phyloP scores from a whole-genome alignment of 1,140 invertebrate species.

The Radopholus similis region DNA sequence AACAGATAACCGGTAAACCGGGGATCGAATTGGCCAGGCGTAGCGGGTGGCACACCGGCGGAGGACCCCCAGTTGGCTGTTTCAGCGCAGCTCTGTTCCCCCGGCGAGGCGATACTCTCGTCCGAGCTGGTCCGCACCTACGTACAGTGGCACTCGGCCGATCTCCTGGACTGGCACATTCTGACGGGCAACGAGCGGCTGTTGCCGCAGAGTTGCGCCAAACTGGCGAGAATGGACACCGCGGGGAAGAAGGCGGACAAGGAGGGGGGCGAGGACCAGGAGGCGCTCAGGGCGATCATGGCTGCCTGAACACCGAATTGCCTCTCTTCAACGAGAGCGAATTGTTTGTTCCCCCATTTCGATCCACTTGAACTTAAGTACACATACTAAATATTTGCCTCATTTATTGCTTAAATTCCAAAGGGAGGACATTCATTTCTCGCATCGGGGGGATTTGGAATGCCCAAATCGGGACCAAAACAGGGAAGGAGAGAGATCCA shows the following conservation, averaged over 20 bases:
- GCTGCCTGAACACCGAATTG: constrained; percentile 1
- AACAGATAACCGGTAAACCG: constrained; percentile 37
- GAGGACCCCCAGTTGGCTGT: constrained; percentile 5
- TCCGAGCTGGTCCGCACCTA: constrained; percentile 46
- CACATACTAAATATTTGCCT: neutral
- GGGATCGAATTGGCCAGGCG: neutral
- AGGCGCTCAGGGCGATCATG: constrained; percentile 13
- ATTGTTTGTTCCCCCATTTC: neutral
- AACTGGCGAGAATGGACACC: constrained; percentile 6
- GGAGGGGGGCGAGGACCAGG: too few relatives aligned
- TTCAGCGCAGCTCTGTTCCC: constrained; percentile 34
- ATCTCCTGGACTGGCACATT: constrained; percentile 57
- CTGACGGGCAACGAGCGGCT: constrained; percentile 45
- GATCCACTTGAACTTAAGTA: neutral
- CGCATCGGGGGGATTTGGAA: too few relatives aligned
- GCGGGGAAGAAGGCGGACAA: neutral
- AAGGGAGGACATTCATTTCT: neutral
- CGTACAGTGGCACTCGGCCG: constrained; percentile 53
- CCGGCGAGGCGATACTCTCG: constrained; percentile 37
- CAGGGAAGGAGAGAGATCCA: too few relatives aligned
- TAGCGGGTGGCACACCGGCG: neutral
- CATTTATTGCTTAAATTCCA: neutral
- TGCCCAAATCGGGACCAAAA: too few relatives aligned
- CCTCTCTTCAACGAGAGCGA: neutral
- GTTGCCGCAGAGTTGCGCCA: constrained; percentile 48